Conservation (phyloP, 92 coral and sea anemone genomes). For the Diadumene lineata region DNA sequence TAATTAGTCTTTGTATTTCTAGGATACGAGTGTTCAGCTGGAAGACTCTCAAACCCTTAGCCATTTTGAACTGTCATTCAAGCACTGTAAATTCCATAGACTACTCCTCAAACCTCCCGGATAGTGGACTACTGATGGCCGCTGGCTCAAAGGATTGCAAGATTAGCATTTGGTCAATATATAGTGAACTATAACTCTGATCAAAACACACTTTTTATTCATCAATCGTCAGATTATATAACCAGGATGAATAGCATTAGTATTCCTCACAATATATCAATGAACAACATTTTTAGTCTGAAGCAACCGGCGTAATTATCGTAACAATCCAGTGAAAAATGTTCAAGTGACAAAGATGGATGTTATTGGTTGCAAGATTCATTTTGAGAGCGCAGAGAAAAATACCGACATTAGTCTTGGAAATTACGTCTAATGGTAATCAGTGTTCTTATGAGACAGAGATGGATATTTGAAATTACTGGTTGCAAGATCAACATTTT, state of each 20-base stretch:
- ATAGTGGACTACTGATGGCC: slow-evolving; percentile 67
- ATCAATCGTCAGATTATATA: too few relatives aligned
- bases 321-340: too few relatives aligned
- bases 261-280: too few relatives aligned
- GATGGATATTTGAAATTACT: slow-evolving; percentile 82
- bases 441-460: background rate
- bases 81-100: slow-evolving; percentile 72
- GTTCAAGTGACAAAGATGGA: too few relatives aligned
- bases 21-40: slow-evolving; percentile 89
- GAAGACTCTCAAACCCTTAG: slow-evolving; percentile 82
- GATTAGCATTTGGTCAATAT: slow-evolving; percentile 93
- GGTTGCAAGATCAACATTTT: slow-evolving; percentile 60
- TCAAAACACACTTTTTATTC: too few relatives aligned
- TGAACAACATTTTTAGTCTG: too few relatives aligned
- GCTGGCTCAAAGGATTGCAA: slow-evolving; percentile 93
- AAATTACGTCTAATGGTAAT: background rate
- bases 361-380: too few relatives aligned
- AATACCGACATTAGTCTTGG: too few relatives aligned
- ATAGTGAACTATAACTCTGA: slow-evolving; percentile 39
- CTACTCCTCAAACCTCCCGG: slow-evolving; percentile 62
- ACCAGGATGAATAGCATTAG: too few relatives aligned
- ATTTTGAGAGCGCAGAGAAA: too few relatives aligned
- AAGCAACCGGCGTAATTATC: too few relatives aligned
- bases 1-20: background rate
- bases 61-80: slow-evolving; percentile 80